These are phyloP conservation scores for Cryptocephalus primarius DNA, from an alignment of 2,888 invertebrate species.

Conservation along the genomic window DNA sequence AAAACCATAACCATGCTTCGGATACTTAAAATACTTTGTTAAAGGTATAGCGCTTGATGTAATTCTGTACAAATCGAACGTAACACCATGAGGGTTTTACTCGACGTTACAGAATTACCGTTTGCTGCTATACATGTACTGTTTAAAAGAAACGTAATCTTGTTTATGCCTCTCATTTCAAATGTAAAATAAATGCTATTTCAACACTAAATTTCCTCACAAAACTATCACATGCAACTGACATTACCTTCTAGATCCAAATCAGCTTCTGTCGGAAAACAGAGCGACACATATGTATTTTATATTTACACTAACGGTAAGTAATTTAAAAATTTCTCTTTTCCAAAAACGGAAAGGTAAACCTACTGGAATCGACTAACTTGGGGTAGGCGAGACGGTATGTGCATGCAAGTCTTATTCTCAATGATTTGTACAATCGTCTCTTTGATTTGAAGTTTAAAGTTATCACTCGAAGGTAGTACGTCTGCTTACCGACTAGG, in stretches of 20 bases:
- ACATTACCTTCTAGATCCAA: conserved; percentile 40
- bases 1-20: too few relatives aligned
- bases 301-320: conserved; percentile 18
- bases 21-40: too few relatives aligned
- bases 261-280: conserved; percentile 33
- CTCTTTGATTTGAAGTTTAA: background rate
- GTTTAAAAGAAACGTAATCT: too few relatives aligned
- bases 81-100: too few relatives aligned
- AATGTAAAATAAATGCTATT: too few relatives aligned
- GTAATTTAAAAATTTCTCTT: conserved; percentile 1
- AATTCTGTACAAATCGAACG: too few relatives aligned
- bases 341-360: background rate
- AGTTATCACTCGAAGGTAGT: too few relatives aligned
- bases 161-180: too few relatives aligned
- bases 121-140: too few relatives aligned
- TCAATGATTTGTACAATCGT: conserved; percentile 3
- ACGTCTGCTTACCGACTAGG: conserved; percentile 56
- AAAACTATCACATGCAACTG: conserved; percentile 1
- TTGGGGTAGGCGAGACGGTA: conserved; percentile 1
- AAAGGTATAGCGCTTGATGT: too few relatives aligned
- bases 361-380: conserved; percentile 2
- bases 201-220: too few relatives aligned
- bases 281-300: conserved; percentile 24
- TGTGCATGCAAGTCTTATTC: conserved; percentile 2
- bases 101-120: too few relatives aligned